phyloP scores from a whole-genome alignment of 2,797 vertebrate species.

The Pteronotus mesoamericanus region DNA sequence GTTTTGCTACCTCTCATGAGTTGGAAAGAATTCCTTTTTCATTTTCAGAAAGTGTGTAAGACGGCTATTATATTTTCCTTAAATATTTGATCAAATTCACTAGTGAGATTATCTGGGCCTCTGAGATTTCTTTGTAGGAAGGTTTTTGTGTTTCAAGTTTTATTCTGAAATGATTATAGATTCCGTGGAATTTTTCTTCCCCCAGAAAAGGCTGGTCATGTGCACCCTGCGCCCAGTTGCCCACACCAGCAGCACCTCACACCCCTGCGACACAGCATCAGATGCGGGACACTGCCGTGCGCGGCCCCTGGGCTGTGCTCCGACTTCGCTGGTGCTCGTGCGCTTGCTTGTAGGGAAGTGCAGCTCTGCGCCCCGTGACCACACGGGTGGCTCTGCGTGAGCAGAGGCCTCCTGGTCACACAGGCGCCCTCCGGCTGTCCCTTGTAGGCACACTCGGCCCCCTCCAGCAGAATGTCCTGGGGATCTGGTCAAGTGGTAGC shows the following conservation, averaged over 20 bases:
- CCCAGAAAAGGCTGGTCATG: fast-evolving
- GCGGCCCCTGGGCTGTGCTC: background rate
- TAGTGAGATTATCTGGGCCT: background rate
- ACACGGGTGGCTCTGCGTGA: too few species aligned
- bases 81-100: background rate
- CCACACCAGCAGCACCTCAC: background rate
- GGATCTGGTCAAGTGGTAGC: too few species aligned
- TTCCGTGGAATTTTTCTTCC: background rate
- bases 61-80: background rate
- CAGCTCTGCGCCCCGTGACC: background rate
- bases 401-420: too few species aligned
- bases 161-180: background rate
- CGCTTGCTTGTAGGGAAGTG: background rate
- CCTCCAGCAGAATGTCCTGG: too few species aligned
- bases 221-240: too few species aligned
- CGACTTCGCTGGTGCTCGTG: background rate
- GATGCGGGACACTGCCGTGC: background rate
- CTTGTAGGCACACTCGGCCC: fast-evolving
- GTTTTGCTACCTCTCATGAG: background rate
- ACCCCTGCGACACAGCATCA: background rate
- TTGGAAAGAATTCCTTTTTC: background rate
- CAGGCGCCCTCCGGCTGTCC: too few species aligned
- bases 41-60: background rate
- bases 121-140: background rate
- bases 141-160: background rate